These are phyloP conservation scores for Lepidurus arcticus DNA, from an alignment of 1,140 invertebrate genomes.

Conservation along the genomic window DNA sequence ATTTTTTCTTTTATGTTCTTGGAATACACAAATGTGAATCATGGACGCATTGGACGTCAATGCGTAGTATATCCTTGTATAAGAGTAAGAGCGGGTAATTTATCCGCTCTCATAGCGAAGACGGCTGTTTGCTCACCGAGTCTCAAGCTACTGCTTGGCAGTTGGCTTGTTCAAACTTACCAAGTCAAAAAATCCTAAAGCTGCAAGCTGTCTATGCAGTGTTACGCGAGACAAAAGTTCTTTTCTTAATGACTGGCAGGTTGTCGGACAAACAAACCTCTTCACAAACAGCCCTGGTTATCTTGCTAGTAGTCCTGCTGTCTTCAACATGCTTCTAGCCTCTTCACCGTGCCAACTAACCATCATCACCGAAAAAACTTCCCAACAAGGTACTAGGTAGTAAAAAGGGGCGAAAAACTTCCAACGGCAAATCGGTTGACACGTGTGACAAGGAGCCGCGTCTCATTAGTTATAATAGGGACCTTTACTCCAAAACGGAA, in stretches of 20 bases:
- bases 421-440: background rate
- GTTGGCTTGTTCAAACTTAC: background rate
- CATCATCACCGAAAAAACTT: slow-evolving; percentile 5
- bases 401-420: background rate
- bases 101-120: background rate
- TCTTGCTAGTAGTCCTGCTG: background rate
- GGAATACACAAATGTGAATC: background rate
- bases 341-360: slow-evolving; percentile 9
- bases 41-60: background rate
- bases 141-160: slow-evolving; percentile 14
- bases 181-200: background rate
- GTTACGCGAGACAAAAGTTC: slow-evolving; percentile 13
- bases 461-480: slow-evolving; percentile 18
- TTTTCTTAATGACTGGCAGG: slow-evolving; percentile 19
- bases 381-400: background rate
- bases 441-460: background rate
- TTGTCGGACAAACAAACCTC: slow-evolving; percentile 13
- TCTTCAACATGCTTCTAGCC: background rate
- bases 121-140: background rate
- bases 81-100: background rate
- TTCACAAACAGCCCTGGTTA: background rate
- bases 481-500: background rate
- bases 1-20: background rate
- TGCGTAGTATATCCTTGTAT: background rate
- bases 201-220: background rate